Conservation (phyloP, 2,888 invertebrate genomes). For the Monoplex corrugatus region DNA sequence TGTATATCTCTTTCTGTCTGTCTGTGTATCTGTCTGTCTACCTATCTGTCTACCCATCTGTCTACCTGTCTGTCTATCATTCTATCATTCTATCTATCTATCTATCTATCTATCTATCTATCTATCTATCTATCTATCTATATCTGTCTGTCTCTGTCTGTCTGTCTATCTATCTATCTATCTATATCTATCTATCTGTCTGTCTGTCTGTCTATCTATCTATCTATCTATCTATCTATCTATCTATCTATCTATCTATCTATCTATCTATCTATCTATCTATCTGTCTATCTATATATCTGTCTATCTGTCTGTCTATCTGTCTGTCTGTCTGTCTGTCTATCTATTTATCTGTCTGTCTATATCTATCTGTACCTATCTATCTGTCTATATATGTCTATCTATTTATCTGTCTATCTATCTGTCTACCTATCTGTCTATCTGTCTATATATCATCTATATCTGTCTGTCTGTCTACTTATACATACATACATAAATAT, state of each 20-base stretch:
- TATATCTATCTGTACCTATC: too few species aligned
- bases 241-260: neutral
- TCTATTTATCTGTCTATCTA: too few species aligned
- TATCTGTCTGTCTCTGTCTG: neutral
- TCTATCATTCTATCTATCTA: neutral
- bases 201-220: neutral
- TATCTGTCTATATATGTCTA: too few species aligned
- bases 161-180: neutral
- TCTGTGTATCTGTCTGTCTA: too few species aligned
- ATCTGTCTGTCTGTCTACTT: too few species aligned
- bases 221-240: neutral
- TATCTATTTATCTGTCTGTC: too few species aligned
- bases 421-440: too few species aligned
- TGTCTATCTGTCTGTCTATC: too few species aligned
- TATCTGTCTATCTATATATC: neutral
- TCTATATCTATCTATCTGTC: neutral
- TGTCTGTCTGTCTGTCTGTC: too few species aligned
- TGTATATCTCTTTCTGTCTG: too few species aligned
- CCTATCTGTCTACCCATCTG: neutral
- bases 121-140: neutral
- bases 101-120: neutral
- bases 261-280: neutral
- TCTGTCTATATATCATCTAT: too few species aligned
- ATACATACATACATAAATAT: too few species aligned
- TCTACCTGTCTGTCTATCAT: neutral